Base-by-base conservation (phyloP, 2,113 vertebrate genomes). In the Anthoscopus minutus region DNA sequence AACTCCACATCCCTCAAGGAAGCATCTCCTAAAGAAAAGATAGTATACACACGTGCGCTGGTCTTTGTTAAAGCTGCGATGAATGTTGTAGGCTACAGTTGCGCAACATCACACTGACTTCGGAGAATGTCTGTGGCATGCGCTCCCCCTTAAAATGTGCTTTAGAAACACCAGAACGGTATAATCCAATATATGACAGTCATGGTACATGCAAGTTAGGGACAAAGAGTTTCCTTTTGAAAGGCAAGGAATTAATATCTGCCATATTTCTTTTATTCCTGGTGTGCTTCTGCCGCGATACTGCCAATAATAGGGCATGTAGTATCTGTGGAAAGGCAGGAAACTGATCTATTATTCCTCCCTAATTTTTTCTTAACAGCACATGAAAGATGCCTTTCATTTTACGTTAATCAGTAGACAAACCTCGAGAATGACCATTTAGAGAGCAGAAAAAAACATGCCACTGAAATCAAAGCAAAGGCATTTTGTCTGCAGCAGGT, bases 1-100 rank as follows among this genome's bases (percentile, higher is more conserved):
- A 42, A 35, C 27, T 64, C 45, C 0, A 0, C 15, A 0, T 23
- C 48, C 14, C 21, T 40, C 20, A 12, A 33, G 25, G 50, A 78
- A 60, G 24, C 28, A 1, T 7, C 7, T 25, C n/a, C 18, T 12
- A 12, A 14, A 15, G 18, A 3, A 16, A 40, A 28, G 17, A 14
- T 22, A 9, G 42, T 0, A 4, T n/a, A 30, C 27, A 2, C 22
- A 0, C 23, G 31, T 31, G 14, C 40, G 2, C 2, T 11, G 15
- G 27, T 35, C 19, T 35, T 31, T 15, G 27, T 16, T 66, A 65
- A n/a, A 48, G 8, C n/a, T 19, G 3, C 25, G 9, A 2, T 6
- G 10, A 16, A 16, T 56, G 25, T 15, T 10, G 7, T 40, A 8
- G 19, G 19, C 7, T 48, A 7, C 9, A 10, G 58, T 13, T 15